Conservation (phyloP, 2,888 invertebrate genomes). For the Helobdella robusta region DNA sequence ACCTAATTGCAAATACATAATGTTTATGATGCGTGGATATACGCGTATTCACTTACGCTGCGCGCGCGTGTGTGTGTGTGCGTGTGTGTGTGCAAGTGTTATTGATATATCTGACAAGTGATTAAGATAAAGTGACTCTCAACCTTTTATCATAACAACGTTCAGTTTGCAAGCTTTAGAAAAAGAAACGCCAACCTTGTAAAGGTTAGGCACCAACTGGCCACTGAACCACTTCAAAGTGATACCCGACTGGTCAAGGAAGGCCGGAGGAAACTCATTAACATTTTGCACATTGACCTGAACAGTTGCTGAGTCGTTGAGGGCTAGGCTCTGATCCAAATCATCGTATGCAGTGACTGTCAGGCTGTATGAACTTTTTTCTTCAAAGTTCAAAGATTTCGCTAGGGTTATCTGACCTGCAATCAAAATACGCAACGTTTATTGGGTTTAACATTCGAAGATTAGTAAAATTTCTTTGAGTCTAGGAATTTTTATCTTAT, state of each 20-base stretch:
- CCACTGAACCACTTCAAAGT: no score
- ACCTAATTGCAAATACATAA: no score
- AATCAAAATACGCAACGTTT: not conserved
- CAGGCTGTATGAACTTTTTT: not conserved
- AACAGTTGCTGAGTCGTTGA: not conserved
- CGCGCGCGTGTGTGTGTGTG: no score
- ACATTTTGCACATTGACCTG: not conserved
- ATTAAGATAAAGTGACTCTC: no score
- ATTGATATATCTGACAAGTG: no score
- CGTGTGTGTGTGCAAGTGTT: no score
- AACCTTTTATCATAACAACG: no score
- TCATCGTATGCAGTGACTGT: conserved; percentile 1
- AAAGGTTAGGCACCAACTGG: not conserved
- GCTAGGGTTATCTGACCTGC: not conserved
- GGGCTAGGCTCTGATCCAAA: not conserved
- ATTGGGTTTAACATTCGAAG: not conserved
- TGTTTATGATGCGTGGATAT: no score
- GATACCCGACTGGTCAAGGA: not conserved
- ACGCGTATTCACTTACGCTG: no score
- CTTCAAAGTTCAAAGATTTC: conserved; percentile 8
- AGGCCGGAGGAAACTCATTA: conserved; percentile 8
- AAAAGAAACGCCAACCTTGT: conserved; percentile 4
- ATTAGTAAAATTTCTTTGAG: no score
- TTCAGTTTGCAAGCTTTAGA: no score
- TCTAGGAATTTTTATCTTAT: no score